Percentiles rank a stretch among this genome's conserved stretches.
phyloP scores from a whole-genome alignment of 2,888 invertebrate species.

The Drosophila setosimentum region DNA sequence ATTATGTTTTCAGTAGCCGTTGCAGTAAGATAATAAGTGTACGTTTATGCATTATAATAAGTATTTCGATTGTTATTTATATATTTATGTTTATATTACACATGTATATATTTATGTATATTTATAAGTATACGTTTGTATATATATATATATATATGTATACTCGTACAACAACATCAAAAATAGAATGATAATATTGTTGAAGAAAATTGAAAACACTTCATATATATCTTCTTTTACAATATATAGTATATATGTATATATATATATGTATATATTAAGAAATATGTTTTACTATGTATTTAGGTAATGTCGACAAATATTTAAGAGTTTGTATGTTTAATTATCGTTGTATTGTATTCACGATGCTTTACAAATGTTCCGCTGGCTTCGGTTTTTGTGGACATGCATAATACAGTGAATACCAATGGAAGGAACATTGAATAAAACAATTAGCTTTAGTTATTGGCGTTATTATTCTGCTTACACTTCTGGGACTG shows the following conservation, averaged over 20 bases:
- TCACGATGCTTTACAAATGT: slow-evolving; percentile 26
- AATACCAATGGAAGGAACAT: slow-evolving; percentile 35
- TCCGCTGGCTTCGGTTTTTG: slow-evolving; percentile 12
- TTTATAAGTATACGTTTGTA: slow-evolving; percentile 32
- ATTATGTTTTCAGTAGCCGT: slow-evolving; percentile 11
- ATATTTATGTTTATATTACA: slow-evolving; percentile 30
- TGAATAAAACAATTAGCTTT: slow-evolving; percentile 21
- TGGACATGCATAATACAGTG: slow-evolving; percentile 16
- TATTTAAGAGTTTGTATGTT: slow-evolving; percentile 12
- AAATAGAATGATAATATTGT: slow-evolving; percentile 34
- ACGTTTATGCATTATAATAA: slow-evolving; percentile 8
- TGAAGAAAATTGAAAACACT: slow-evolving; percentile 15
- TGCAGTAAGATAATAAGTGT: slow-evolving; percentile 37
- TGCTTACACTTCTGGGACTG: slow-evolving; percentile 14
- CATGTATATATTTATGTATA: slow-evolving; percentile 19
- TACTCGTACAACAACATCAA: slow-evolving; percentile 39
- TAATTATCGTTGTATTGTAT: slow-evolving; percentile 51
- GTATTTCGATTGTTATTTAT: slow-evolving; percentile 7
- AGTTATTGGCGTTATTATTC: slow-evolving; percentile 29
- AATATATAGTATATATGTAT: slow-evolving; percentile 3
- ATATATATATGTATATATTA: slow-evolving; percentile 6
- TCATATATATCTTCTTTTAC: slow-evolving; percentile 11
- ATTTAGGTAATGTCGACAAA: slow-evolving; percentile 21
- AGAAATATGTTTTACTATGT: slow-evolving; percentile 10
- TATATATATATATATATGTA: slow-evolving; percentile 4